Conservation (phyloP, 1,140 invertebrate species). For the Druon quercuslanigerum region DNA sequence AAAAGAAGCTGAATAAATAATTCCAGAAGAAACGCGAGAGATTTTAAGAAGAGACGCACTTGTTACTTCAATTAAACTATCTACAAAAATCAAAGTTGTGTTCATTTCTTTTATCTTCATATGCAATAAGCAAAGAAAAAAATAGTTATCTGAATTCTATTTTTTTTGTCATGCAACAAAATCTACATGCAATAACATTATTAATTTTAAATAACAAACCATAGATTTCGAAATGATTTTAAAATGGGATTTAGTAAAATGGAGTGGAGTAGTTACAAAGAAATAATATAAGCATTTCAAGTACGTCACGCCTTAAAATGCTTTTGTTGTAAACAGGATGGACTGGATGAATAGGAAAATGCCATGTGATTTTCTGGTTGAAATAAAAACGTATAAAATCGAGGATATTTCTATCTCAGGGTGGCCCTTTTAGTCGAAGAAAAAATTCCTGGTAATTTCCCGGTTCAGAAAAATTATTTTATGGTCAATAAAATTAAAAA, state of each 20-base stretch:
- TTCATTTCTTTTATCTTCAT: too few relatives aligned
- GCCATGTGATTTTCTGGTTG: background rate
- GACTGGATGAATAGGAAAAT: slow-evolving; percentile 10
- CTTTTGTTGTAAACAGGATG: background rate
- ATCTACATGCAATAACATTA: background rate
- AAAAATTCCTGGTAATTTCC: too few relatives aligned
- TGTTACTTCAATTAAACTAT: background rate
- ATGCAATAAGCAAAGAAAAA: background rate
- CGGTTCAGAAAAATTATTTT: too few relatives aligned
- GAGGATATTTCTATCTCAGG: background rate
- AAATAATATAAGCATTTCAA: background rate
- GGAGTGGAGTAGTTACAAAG: background rate
- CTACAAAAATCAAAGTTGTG: background rate
- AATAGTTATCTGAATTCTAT: background rate
- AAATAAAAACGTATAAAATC: background rate
- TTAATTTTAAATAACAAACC: background rate
- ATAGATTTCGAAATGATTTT: background rate
- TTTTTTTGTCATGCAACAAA: slow-evolving; percentile 20
- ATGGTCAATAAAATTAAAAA: too few relatives aligned
- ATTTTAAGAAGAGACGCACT: slow-evolving; percentile 32
- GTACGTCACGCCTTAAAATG: slow-evolving; percentile 18
- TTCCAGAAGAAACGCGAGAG: background rate
- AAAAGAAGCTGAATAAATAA: slow-evolving; percentile 12
- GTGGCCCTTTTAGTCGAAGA: too few relatives aligned
- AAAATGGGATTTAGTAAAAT: background rate